A percentile compares a stretch with the other conserved stretches of the same genome.
phyloP scores from a whole-genome alignment of 2,888 invertebrate genomes.

The Pantelozetes paolii region DNA sequence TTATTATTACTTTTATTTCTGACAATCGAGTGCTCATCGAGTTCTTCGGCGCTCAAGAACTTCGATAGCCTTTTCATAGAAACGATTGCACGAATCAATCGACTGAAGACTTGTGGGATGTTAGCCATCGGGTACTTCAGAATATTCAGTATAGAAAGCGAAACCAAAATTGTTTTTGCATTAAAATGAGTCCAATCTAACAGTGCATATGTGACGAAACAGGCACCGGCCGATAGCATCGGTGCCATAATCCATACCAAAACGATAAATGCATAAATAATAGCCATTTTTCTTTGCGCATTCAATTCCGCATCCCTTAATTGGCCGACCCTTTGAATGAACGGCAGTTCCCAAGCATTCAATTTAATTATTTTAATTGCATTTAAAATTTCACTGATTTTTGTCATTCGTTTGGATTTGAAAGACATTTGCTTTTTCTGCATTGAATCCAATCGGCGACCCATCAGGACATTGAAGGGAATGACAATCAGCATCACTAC shows the following conservation, averaged over 20 bases:
- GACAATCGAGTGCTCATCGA: conserved; percentile 58
- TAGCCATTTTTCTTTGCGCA: conserved; percentile 81
- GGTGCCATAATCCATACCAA: conserved; percentile 94
- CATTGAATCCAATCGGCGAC: conserved; percentile 51
- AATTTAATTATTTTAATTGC: conserved; percentile 66
- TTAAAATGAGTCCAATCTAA: conserved; percentile 65
- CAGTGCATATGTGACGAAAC: conserved; percentile 76
- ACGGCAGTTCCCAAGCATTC: conserved; percentile 67
- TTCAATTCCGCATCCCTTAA: conserved; percentile 83
- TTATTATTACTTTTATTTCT: neutral
- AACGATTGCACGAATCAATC: conserved; percentile 64
- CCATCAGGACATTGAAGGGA: conserved; percentile 78
- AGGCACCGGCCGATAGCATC: conserved; percentile 79
- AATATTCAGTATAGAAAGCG: conserved; percentile 22
- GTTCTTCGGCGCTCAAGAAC: conserved; percentile 86
- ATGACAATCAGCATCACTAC: conserved; percentile 88
- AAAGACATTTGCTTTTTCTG: conserved; percentile 76
- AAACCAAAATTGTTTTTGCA: conserved; percentile 63
- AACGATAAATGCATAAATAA: conserved; percentile 81
- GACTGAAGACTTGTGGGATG: conserved; percentile 88
- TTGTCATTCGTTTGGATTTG: conserved; percentile 84
- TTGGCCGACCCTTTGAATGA: conserved; percentile 77
- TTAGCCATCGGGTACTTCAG: conserved; percentile 52
- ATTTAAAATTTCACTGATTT: conserved; percentile 87
- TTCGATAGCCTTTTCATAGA: conserved; percentile 84